Percentiles rank a stretch among this genome's conserved stretches.
phyloP scores from a whole-genome alignment of 1,140 invertebrate genomes.

The Bombus affinis region DNA sequence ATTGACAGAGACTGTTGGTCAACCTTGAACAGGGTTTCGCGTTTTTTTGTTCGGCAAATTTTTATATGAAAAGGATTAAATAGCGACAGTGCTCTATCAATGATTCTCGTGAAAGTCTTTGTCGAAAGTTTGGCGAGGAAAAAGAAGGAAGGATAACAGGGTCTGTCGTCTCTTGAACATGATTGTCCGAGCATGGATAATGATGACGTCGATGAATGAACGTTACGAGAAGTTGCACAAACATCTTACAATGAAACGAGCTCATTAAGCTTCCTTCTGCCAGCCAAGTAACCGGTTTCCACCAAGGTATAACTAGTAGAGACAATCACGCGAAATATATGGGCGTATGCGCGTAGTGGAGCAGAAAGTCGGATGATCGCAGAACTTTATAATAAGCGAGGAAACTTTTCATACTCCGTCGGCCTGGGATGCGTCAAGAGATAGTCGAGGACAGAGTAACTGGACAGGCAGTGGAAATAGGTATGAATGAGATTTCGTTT shows the following conservation, averaged over 20 bases:
- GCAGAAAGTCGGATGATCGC: conserved; percentile 62
- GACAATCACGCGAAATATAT: conserved; percentile 59
- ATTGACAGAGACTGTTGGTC: neutral
- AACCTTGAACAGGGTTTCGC: neutral
- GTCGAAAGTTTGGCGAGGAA: neutral
- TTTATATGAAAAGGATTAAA: neutral
- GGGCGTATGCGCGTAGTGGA: conserved; percentile 31
- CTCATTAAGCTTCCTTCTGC: conserved; percentile 57
- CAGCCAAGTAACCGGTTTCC: conserved; percentile 23
- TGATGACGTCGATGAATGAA: conserved; percentile 43
- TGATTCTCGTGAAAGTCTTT: conserved; percentile 33
- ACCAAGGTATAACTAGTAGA: conserved; percentile 47
- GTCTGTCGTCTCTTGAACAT: neutral
- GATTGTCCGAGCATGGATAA: conserved; percentile 49
- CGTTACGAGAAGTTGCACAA: conserved; percentile 52
- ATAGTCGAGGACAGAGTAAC: no score
- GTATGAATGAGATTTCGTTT: no score
- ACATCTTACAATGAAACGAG: conserved; percentile 64
- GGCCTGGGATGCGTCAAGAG: conserved; percentile 13
- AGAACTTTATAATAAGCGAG: conserved; percentile 58
- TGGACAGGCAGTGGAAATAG: no score
- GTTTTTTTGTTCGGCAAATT: neutral
- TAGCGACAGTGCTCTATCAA: neutral
- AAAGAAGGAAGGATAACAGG: neutral
- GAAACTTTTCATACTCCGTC: conserved; percentile 48